A percentile compares a stretch with the other conserved stretches of the same genome.
phyloP scores from a whole-genome alignment of 2,113 vertebrate genomes.

The Carlito syrichta region DNA sequence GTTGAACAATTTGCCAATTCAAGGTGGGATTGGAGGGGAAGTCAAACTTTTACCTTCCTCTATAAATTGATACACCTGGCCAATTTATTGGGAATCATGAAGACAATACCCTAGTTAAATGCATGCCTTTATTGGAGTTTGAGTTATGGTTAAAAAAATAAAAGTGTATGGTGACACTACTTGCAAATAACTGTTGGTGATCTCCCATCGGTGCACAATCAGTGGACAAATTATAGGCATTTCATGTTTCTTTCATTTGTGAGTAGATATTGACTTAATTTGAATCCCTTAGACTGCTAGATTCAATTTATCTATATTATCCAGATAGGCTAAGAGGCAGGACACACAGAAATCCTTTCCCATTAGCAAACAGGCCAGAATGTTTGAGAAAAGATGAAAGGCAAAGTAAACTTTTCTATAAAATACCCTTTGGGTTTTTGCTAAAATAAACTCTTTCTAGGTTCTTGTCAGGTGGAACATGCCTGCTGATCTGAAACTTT shows the following conservation, averaged over 20 bases:
- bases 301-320: neutral
- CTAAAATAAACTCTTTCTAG: constrained; percentile 27
- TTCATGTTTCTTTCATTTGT: neutral
- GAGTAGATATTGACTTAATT: neutral
- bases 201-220: neutral
- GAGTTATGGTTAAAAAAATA: neutral
- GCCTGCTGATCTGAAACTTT: constrained; percentile 46
- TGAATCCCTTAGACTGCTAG: neutral
- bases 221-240: neutral
- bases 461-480: constrained; percentile 45
- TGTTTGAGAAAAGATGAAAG: constrained; percentile 53
- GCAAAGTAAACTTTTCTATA: neutral
- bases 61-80: neutral
- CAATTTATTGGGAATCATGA: neutral
- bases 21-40: neutral
- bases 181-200: neutral
- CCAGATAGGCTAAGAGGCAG: neutral
- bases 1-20: neutral
- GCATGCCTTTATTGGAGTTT: neutral
- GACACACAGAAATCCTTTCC: neutral
- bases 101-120: neutral
- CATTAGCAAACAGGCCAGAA: neutral
- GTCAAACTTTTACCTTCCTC: neutral
- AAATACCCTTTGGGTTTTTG: neutral
- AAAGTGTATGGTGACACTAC: neutral